Evolutionary conservation across 1,140 invertebrate species (phyloP), one percentile per base, ranked within the genome.

Genomic region (Campoletis sonorensis): DNA sequence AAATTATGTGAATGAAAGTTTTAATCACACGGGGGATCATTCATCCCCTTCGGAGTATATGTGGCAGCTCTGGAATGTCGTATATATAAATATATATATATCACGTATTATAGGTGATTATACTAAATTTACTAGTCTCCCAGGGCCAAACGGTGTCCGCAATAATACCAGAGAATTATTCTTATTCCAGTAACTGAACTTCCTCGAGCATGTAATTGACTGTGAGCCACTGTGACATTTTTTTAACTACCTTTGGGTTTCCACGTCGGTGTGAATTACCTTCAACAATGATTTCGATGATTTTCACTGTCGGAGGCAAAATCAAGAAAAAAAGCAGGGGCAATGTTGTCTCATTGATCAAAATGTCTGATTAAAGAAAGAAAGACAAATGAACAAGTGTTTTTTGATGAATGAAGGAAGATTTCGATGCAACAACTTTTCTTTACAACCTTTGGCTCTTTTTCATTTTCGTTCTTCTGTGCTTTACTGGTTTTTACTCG

Each of bases 1-100:
- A 58, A 76, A 76, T 76, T 76, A 58, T 76, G 33, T 51, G 72
- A 76, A 76, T 76, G 8, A 37, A 76, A 76, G 72, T 76, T 76
- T 76, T 76, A 76, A 76, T 76, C 51, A 76, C 72, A 37, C 37
- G 21, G 71, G 71, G 33, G 71, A 49, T 73, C 71, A 40, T 51
- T 73, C 71, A 40, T 26, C 71, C 40, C n/a, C 23, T 67, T 27
- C 61, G 23, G 61, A 27, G 26, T 15, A 67, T 67, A 67, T 27
- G 21, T 67, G 21, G 4, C 5, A 23, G 61, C 23, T 67, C 61
- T 27, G 23, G 13, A 4, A 51, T 21, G 40, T 51, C 71, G 71
- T 30, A 51, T 23, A 15, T 27, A 26, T 23, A 30, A 1, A 26
- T 21, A 51, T 51, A 16, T 73, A 27, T 26, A 23, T 23, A 13